Conservation (phyloP, 2,888 invertebrate genomes). For the Mesorhabditis belari region DNA sequence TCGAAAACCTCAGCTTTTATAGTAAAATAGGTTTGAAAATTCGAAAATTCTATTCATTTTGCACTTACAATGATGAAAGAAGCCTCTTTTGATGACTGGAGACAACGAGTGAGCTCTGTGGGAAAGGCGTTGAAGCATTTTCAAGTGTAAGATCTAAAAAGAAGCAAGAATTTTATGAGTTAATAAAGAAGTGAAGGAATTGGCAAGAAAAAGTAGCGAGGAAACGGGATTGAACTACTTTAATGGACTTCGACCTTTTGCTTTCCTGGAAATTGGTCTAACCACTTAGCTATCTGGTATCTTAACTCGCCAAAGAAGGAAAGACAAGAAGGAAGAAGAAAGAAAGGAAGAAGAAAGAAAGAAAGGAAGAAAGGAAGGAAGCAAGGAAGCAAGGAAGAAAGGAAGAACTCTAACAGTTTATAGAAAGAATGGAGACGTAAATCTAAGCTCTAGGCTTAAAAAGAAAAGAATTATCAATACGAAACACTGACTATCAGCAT, state of each 20-base stretch:
- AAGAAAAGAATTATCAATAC: too few species aligned
- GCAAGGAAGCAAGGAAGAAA: too few species aligned
- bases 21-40: neutral
- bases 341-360: neutral
- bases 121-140: neutral
- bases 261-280: neutral
- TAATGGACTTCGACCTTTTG: neutral
- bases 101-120: neutral
- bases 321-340: neutral
- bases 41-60: neutral
- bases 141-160: neutral
- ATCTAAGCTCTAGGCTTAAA: too few species aligned
- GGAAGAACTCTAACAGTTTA: too few species aligned
- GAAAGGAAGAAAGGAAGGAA: neutral
- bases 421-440: too few species aligned
- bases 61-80: neutral
- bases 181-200: neutral
- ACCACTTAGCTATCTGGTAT: neutral
- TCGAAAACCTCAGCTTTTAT: too few species aligned
- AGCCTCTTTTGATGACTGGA: neutral
- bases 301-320: neutral
- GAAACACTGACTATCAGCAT: too few species aligned
- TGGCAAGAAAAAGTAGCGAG: neutral
- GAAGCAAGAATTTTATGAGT: too few species aligned
- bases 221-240: neutral